Conservation (phyloP, 2,888 invertebrate species). For the Lissocephala sabroskyi region DNA sequence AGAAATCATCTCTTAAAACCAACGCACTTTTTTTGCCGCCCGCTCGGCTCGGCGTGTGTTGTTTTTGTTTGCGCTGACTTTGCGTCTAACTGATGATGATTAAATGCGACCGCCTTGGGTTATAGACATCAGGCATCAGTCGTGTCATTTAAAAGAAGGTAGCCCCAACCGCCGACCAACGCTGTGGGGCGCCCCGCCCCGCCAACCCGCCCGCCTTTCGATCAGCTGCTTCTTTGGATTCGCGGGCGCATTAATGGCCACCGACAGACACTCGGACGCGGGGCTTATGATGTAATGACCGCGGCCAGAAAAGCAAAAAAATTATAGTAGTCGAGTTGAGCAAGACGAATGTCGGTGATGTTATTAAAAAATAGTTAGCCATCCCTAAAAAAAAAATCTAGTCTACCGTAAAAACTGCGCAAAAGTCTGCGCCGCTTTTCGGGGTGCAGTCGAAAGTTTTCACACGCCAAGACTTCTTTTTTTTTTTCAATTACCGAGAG, state of each 20-base stretch:
- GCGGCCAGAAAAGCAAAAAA: constrained; percentile 19
- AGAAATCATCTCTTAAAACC: too few species aligned
- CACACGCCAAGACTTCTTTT: background rate
- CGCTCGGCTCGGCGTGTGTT: background rate
- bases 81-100: constrained; percentile 67
- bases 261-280: constrained; percentile 44
- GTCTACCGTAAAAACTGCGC: constrained; percentile 1
- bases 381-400: constrained; percentile 4
- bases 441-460: background rate
- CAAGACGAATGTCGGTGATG: constrained; percentile 61
- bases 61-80: constrained; percentile 22
- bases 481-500: constrained; percentile 16
- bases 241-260: constrained; percentile 60
- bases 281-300: constrained; percentile 63
- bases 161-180: constrained; percentile 32
- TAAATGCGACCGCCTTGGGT: constrained; percentile 68
- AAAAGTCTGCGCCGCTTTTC: constrained; percentile 21
- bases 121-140: constrained; percentile 67
- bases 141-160: constrained; percentile 66
- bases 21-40: constrained; percentile 48
- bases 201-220: background rate
- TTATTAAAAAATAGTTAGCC: constrained; percentile 62
- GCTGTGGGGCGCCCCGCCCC: too few species aligned
- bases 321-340: constrained; percentile 38
- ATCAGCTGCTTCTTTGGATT: constrained; percentile 29